Evolutionary conservation across 2,113 vertebrate genomes (phyloP), one percentile per base, ranked within the genome.

Genomic region (Eurypyga helias): DNA sequence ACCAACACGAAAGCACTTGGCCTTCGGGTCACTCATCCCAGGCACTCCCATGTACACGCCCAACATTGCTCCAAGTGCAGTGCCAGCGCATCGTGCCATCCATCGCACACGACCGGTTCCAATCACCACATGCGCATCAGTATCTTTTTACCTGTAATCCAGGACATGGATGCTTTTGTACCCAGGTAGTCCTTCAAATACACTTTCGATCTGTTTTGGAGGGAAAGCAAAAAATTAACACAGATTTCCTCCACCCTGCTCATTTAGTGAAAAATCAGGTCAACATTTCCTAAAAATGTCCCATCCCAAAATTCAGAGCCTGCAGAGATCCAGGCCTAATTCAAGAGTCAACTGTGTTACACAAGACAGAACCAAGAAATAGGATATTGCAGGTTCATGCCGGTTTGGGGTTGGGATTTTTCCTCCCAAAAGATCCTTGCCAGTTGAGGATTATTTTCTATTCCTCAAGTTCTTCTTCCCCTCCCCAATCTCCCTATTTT

Each of bases 121-220:
- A 67, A 38, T 43, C 77, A 70, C 25, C 24, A 29, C 2, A 0
- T 31, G 33, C 5, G 11, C 21, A 58, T 28, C 34, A 60, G 20
- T 52, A 55, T 94, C 31, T 57, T 96, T 97, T 98, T 97, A 99
- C 99, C 99, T 99, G 97, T 99, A 99, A 93, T 98, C 97, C 90
- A 99, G 93, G 52, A 99, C 95, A 58, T 92, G 97, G 45, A 99
- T 98, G 75, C 87, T 98, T 94, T 98, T 99, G 89, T 99, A 99
- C 90, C 99, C 99, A 77, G 98, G 98, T 49, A 99, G 97, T 46
- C 95, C 98, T 96, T 98, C 93, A 97, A 99, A 98, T 81, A 99
- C 98, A 8, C 97, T 98, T 96, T 98, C 97, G 54, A 99, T 98
- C 99, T 99, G 95, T 94, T 94, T 96, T 79, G 43, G 95, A 89